phyloP scores from a whole-genome alignment of 1,140 invertebrate species.

The Zaprionus kolodkinae region DNA sequence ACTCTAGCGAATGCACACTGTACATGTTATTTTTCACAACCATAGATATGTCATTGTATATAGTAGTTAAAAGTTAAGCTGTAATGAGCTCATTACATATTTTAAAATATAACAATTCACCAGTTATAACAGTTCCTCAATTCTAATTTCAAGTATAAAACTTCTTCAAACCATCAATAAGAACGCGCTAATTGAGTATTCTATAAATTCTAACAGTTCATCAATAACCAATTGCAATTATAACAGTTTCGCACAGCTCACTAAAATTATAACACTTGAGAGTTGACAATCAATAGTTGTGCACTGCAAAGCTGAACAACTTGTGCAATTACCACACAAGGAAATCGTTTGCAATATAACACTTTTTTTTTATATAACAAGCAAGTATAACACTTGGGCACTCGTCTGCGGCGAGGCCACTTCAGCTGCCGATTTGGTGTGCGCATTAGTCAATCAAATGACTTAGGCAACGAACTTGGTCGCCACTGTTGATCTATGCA shows the following conservation, averaged over 20 bases:
- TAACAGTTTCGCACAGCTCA: background rate
- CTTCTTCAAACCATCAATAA: background rate
- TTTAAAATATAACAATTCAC: background rate
- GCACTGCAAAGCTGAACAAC: background rate
- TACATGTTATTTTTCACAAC: background rate
- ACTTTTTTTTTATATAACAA: conserved; percentile 9
- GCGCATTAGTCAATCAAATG: conserved; percentile 53
- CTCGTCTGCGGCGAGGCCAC: background rate
- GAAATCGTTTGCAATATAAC: background rate
- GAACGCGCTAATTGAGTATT: background rate
- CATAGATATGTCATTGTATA: background rate
- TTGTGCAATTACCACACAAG: conserved; percentile 3
- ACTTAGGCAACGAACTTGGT: conserved; percentile 55
- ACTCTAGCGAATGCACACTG: background rate
- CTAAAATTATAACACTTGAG: conserved; percentile 8
- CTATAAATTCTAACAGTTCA: background rate
- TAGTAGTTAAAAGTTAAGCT: too few relatives aligned
- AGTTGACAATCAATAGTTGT: background rate
- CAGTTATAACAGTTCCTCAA: background rate
- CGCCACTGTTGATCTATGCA: conserved; percentile 57
- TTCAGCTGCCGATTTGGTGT: conserved; percentile 11
- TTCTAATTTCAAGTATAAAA: background rate
- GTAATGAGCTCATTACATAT: background rate
- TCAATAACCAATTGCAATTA: background rate
- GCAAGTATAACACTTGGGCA: conserved; percentile 19